Evolutionary conservation across 2,888 invertebrate genomes (phyloP).

Genomic region (Andrena bicolor): DNA sequence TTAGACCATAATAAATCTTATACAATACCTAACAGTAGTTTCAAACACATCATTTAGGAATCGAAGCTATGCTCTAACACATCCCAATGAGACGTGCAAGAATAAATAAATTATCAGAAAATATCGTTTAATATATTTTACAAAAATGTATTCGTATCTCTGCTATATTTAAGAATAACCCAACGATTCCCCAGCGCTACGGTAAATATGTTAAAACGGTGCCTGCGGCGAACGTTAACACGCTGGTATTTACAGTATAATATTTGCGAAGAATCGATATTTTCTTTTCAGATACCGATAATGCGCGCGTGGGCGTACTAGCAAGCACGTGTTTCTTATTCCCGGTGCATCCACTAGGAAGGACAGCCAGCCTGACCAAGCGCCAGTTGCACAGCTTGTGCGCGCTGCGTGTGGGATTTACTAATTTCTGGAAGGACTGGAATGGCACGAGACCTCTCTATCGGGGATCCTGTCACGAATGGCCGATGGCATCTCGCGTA

Average conservation of each 20-base stretch:
- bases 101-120: neutral
- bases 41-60: too few species aligned
- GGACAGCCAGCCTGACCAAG: constrained; percentile 59
- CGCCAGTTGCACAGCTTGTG: constrained; percentile 63
- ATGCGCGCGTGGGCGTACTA: constrained; percentile 48
- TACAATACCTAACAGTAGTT: too few species aligned
- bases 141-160: neutral
- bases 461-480: constrained; percentile 70
- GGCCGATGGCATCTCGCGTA: constrained; percentile 59
- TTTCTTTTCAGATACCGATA: constrained; percentile 52
- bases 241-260: constrained; percentile 46
- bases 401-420: constrained; percentile 78
- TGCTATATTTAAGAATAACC: constrained; percentile 35
- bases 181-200: constrained; percentile 18
- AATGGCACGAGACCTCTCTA: constrained; percentile 65
- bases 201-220: constrained; percentile 17
- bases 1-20: too few species aligned
- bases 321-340: constrained; percentile 71
- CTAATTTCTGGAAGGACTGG: constrained; percentile 78
- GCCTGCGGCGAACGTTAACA: constrained; percentile 26
- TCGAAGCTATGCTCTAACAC: too few species aligned
- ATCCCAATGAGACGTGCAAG: too few species aligned
- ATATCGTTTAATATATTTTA: neutral
- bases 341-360: constrained; percentile 69
- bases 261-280: constrained; percentile 57